Percentiles rank a stretch among this genome's conserved stretches.
Conservation (phyloP, 2,113 vertebrate species). For the Pterocles gutturalis region DNA sequence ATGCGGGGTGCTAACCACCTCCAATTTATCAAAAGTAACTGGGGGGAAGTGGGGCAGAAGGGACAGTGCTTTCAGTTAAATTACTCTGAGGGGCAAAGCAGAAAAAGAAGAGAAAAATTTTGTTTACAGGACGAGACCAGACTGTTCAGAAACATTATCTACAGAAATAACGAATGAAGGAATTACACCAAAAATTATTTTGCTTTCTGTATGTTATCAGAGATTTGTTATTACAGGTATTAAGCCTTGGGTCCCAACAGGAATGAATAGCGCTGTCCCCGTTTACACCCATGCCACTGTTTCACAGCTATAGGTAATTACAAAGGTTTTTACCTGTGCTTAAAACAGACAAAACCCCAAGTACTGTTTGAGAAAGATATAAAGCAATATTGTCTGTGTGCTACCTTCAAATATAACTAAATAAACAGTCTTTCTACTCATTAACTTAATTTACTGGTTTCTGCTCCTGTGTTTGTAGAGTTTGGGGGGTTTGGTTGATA, state of each 20-base stretch:
- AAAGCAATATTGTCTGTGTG: background rate
- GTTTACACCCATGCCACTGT: background rate
- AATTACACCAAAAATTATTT: background rate
- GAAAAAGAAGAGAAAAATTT: background rate
- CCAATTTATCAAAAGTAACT: background rate
- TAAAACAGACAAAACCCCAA: background rate
- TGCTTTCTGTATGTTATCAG: background rate
- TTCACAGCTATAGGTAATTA: background rate
- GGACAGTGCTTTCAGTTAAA: background rate
- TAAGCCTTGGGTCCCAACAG: background rate
- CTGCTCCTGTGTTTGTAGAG: background rate
- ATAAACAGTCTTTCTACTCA: background rate
- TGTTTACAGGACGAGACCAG: background rate
- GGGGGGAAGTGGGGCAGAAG: background rate
- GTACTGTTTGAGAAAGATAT: background rate
- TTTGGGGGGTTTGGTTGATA: background rate
- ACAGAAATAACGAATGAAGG: background rate
- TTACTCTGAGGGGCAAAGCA: background rate
- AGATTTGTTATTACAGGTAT: background rate
- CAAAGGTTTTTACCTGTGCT: background rate
- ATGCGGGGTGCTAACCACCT: background rate
- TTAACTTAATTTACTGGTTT: background rate
- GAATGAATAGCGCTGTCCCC: background rate
- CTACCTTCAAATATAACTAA: background rate
- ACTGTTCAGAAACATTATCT: background rate